phyloP scores from a whole-genome alignment of 2,113 vertebrate species.

The Cepphus grylle region DNA sequence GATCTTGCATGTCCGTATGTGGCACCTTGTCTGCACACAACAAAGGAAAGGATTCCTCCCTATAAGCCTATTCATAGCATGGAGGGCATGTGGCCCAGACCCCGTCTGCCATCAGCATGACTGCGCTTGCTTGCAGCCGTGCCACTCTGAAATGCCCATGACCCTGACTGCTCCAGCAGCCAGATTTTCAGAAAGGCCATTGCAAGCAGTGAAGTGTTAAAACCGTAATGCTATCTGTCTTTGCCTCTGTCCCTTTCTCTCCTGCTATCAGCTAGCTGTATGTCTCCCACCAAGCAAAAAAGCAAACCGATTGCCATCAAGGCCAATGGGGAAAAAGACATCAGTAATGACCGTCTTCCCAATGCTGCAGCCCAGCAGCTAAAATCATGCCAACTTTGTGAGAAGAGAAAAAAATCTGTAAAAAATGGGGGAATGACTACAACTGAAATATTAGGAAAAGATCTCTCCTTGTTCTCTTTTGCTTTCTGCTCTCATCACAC shows the following conservation, averaged over 20 bases:
- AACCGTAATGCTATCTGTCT: neutral
- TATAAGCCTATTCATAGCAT: fast-evolving
- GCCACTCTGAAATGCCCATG: neutral
- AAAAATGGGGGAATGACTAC: neutral
- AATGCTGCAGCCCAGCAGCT: neutral
- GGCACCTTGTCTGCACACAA: neutral
- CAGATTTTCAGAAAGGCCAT: neutral
- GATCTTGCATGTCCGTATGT: neutral
- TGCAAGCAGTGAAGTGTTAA: neutral
- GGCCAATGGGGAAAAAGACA: neutral
- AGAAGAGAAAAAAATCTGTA: neutral
- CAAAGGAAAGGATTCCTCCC: neutral
- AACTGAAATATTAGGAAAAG: neutral
- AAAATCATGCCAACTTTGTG: neutral
- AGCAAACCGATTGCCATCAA: neutral
- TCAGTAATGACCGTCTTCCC: neutral
- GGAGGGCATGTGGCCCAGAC: neutral
- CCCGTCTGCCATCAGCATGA: neutral
- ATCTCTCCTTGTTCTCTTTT: neutral
- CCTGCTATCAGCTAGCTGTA: neutral
- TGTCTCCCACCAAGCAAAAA: neutral
- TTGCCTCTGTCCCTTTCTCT: neutral
- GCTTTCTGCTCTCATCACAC: neutral
- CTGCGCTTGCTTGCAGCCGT: fast-evolving
- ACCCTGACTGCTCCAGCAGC: neutral